Evolutionary conservation across 2,888 invertebrate species (phyloP).

Genomic region (Caenorhabditis sp.): DNA sequence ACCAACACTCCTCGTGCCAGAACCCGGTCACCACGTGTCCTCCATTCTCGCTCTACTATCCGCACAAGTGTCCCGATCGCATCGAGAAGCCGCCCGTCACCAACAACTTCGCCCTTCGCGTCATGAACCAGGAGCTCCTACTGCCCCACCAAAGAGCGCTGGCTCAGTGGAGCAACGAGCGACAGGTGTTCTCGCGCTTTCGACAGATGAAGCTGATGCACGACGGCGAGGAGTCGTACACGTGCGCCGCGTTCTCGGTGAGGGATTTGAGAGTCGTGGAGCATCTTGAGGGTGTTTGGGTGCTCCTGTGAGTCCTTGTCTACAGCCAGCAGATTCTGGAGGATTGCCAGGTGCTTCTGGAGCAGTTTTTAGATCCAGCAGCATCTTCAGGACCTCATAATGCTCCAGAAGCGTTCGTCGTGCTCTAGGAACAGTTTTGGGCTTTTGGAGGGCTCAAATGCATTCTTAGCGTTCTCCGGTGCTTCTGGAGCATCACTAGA

Average conservation of each 20-base stretch:
- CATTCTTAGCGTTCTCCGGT: too few species aligned
- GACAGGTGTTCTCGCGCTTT: constrained; percentile 89
- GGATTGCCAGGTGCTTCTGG: too few species aligned
- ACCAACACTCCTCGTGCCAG: constrained; percentile 97
- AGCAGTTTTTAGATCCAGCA: too few species aligned
- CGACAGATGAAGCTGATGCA: constrained; percentile 88
- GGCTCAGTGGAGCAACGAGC: constrained; percentile 87
- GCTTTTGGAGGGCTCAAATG: not conserved
- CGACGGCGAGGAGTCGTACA: constrained; percentile 88
- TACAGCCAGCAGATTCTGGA: too few species aligned
- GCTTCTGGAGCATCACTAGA: too few species aligned
- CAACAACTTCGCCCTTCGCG: constrained; percentile 68
- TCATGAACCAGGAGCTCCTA: constrained; percentile 28
- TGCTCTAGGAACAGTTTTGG: not conserved
- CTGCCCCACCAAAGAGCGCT: constrained; percentile 19
- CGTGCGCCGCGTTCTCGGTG: constrained; percentile 85
- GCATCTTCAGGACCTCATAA: too few species aligned
- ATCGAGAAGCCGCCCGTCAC: constrained; percentile 84
- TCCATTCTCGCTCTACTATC: constrained; percentile 94
- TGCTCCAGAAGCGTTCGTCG: too few species aligned
- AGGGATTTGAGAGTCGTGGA: too few species aligned
- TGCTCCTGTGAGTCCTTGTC: too few species aligned
- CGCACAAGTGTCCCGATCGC: constrained; percentile 96
- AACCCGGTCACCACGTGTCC: constrained; percentile 98
- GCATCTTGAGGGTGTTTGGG: too few species aligned